Percentiles rank a stretch among this genome's conserved stretches.
Conservation (phyloP, 2,113 vertebrate genomes). For the Platycercus adscitus region DNA sequence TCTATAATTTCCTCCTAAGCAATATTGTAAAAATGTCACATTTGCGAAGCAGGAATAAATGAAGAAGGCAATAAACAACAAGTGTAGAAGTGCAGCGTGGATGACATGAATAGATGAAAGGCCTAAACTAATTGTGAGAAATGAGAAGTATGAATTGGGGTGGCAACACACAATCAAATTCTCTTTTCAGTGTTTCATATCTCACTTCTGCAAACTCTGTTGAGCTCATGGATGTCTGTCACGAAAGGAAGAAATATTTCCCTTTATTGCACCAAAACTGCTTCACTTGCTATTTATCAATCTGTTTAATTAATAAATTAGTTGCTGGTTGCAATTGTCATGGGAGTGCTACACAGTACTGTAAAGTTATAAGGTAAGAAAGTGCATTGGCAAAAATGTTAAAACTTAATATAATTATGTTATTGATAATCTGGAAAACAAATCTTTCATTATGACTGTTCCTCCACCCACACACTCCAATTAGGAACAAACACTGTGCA, state of each 20-base stretch:
- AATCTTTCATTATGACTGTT: neutral
- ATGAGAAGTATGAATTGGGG: neutral
- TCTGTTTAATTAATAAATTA: neutral
- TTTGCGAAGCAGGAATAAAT: conserved; percentile 34
- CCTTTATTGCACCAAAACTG: neutral
- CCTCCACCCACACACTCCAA: neutral
- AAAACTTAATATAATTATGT: neutral
- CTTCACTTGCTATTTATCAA: neutral
- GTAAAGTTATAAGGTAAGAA: neutral
- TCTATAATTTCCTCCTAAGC: conserved; percentile 26
- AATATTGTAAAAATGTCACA: conserved; percentile 1
- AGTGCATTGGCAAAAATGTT: neutral
- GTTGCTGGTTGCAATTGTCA: neutral
- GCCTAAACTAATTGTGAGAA: conserved; percentile 1
- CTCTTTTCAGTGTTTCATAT: neutral
- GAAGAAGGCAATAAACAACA: neutral
- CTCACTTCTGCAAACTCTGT: neutral
- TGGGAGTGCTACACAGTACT: neutral
- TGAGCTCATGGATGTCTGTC: neutral
- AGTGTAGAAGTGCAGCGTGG: neutral
- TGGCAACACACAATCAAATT: neutral
- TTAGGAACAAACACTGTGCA: neutral
- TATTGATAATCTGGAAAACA: conserved; percentile 5
- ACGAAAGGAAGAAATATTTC: neutral
- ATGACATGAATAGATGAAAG: neutral